Base-by-base conservation (phyloP, 2,888 invertebrate genomes). In the Ichneumon xanthorius region DNA sequence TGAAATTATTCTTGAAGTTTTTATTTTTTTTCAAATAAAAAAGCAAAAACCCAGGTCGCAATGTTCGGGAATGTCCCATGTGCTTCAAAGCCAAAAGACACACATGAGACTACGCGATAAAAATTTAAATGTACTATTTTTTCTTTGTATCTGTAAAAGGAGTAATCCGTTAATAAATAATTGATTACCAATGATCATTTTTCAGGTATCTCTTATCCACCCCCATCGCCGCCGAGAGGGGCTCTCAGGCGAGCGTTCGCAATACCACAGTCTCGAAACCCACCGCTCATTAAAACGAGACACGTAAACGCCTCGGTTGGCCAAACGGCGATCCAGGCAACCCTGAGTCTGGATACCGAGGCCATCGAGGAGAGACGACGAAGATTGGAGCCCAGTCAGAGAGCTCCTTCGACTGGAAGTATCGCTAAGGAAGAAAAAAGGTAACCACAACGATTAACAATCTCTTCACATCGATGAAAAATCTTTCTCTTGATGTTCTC, bases 251-350 rank as follows among this genome's bases (percentile, higher is more conserved):
- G 94, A 63, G 93, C 94, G 1, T 96, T 97, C 91, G 97, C 97
- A 26, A 96, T 96, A 90, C 95, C 96, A 0, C 96, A 96, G 90
- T 94, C 94, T 83, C 96, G 97, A 92, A 96, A 97, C 93, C 98
- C 98, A 83, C 98, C 97, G 9, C 95, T 98, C 77, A 95, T 96
- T 73, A 98, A 98, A 94, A 97, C 97, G 90, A 95, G 97, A 72
- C 97, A 97, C 92, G 96, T 97, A 68, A 96, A 95, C 90, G 95
- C 96, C 33, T 94, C 95, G 81, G 89, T 93, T 63, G 88, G 86
- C 16, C 91, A 91, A 76, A 89, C 89, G 71, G 73, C 90, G 16
- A 87, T 90, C 58, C 92, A 91, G 87, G 87, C 92, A 45, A 89
- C 93, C 53, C 88, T 92, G 88, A 93, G 92, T 80, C 89, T 93